Evolutionary conservation across 1,140 invertebrate genomes (phyloP).

Genomic region (Achatina immaculata): DNA sequence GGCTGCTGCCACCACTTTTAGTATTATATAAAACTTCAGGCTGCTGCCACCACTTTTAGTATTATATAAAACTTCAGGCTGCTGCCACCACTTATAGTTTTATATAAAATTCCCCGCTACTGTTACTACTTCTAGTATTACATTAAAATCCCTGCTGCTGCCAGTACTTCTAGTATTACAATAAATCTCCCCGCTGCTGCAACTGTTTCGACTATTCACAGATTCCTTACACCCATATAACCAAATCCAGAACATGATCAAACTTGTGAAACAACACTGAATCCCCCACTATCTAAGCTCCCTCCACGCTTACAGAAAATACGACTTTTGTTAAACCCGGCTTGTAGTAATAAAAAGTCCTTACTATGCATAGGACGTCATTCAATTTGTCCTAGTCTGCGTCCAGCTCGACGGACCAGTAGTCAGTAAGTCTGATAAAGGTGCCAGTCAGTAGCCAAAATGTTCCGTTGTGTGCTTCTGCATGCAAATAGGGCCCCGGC

Average conservation of each 20-base stretch:
- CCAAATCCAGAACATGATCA: not conserved
- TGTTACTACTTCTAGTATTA: too few relatives aligned
- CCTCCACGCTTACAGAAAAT: not conserved
- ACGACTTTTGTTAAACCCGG: not conserved
- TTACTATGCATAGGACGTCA: not conserved
- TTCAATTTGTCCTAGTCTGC: slow-evolving; percentile 11
- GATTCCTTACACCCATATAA: too few relatives aligned
- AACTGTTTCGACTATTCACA: too few relatives aligned
- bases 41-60: too few relatives aligned
- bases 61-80: too few relatives aligned
- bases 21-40: too few relatives aligned
- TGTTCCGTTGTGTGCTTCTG: slow-evolving; percentile 15
- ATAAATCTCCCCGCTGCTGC: too few relatives aligned
- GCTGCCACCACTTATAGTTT: too few relatives aligned
- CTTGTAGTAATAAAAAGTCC: not conserved
- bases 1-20: too few relatives aligned
- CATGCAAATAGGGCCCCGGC: slow-evolving; percentile 11
- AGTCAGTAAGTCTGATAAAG: slow-evolving; percentile 14
- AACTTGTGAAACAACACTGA: not conserved
- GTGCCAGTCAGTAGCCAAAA: not conserved
- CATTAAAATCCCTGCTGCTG: too few relatives aligned
- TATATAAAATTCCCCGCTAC: too few relatives aligned
- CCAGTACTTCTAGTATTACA: too few relatives aligned
- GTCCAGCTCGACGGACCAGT: not conserved
- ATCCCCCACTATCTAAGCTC: not conserved